These are phyloP conservation scores for Poecilobothrus nobilitatus DNA, from an alignment of 2,888 invertebrate genomes.

Conservation along the genomic window DNA sequence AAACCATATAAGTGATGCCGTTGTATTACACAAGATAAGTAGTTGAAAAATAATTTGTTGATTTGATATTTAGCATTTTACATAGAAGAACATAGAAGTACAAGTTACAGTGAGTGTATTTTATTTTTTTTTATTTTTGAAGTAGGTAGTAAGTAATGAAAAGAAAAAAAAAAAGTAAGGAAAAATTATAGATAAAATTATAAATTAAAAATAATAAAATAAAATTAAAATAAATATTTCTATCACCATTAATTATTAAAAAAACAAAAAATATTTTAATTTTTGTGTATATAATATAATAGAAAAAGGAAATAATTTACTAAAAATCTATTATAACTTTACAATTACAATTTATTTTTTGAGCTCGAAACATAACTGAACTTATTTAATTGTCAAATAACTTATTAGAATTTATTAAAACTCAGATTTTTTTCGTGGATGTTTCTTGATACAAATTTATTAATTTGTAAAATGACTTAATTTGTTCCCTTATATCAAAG, in stretches of 20 bases:
- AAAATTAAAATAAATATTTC: not conserved
- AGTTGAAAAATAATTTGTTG: not conserved
- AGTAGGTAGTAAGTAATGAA: constrained; percentile 21
- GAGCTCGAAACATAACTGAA: too few relatives aligned
- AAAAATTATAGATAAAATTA: constrained; percentile 13
- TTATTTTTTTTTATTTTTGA: constrained; percentile 10
- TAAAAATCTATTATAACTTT: too few relatives aligned
- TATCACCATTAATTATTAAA: not conserved
- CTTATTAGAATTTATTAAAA: too few relatives aligned
- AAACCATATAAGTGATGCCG: constrained; percentile 1
- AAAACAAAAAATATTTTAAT: not conserved
- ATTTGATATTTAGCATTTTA: constrained; percentile 8
- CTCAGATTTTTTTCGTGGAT: too few relatives aligned
- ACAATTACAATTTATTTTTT: too few relatives aligned
- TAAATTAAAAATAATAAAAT: not conserved
- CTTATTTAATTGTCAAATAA: too few relatives aligned
- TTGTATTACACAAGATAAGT: not conserved
- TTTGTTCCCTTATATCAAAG: too few relatives aligned
- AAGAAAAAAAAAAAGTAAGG: constrained; percentile 27
- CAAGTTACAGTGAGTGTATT: not conserved
- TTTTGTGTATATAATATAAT: not conserved
- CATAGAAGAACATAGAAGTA: constrained; percentile 19
- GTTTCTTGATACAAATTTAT: too few relatives aligned
- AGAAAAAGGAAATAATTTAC: not conserved
- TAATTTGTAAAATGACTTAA: too few relatives aligned